Percentiles rank a stretch among this genome's conserved stretches.
phyloP scores from a whole-genome alignment of 2,888 invertebrate genomes.

The Merodon equestris region DNA sequence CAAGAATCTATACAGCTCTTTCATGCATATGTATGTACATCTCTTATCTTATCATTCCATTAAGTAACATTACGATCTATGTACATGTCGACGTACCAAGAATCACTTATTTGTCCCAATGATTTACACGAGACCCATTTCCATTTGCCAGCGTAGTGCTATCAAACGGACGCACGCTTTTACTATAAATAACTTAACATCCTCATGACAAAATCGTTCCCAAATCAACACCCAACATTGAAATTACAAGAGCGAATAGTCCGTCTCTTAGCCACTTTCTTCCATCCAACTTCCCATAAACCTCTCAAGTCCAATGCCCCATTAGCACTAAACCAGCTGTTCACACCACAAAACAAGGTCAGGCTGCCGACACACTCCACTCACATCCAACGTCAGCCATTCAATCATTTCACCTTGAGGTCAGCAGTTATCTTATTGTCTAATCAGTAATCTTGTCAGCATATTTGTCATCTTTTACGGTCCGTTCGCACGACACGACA shows the following conservation, averaged over 20 bases:
- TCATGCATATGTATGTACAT: too few relatives aligned
- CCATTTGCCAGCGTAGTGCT: too few relatives aligned
- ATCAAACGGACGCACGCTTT: too few relatives aligned
- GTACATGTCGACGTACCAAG: too few relatives aligned
- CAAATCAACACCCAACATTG: not conserved
- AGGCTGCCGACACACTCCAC: conserved; percentile 27
- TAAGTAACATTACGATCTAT: too few relatives aligned
- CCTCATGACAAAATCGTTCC: not conserved
- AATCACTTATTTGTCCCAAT: too few relatives aligned
- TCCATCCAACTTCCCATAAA: conserved; percentile 37
- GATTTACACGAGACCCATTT: too few relatives aligned
- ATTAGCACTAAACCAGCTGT: conserved; percentile 12
- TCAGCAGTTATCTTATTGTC: conserved; percentile 56
- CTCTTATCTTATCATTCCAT: too few relatives aligned
- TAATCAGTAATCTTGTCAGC: conserved; percentile 64
- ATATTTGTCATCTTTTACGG: conserved; percentile 58
- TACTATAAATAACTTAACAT: too few relatives aligned
- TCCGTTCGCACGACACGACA: conserved; percentile 32
- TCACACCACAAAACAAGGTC: conserved; percentile 52
- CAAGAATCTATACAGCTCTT: too few relatives aligned
- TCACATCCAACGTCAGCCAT: conserved; percentile 37
- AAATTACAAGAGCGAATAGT: too few relatives aligned
- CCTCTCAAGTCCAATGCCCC: too few relatives aligned
- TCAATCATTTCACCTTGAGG: conserved; percentile 55
- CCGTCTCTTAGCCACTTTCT: conserved; percentile 42